Evolutionary conservation across 2,888 invertebrate genomes (phyloP), one percentile per base, ranked within the genome.

Genomic region (Parascotia fuliginaria): DNA sequence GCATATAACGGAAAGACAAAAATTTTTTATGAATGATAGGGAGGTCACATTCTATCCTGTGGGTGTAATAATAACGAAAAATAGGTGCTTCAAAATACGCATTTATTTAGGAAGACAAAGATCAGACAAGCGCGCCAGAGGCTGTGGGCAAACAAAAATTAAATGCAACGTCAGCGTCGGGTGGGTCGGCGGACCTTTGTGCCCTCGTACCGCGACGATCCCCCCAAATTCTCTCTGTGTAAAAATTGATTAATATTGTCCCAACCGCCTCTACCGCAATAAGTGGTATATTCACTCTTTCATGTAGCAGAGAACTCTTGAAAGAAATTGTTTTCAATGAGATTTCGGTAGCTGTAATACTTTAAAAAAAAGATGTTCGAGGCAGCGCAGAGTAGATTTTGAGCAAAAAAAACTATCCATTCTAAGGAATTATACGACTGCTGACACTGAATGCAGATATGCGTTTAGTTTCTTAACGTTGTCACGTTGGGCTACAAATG

Each of bases 201-300:
- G 76, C 75, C 77, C 71, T 68, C 73, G 65, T 68, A 51, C 72
- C 71, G 73, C 78, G 74, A 71, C 77, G 76, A 74, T 80, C 78
- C 77, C 78, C 77, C 77, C 65, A 83, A 87, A 86, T 79, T 78
- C 79, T 78, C 79, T 77, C 78, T 80, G 71, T 82, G 83, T 83
- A 83, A 85, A 88, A 88, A 87, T 86, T 88, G 84, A 88, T 89
- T 87, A 87, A 87, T 87, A 85, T 83, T 81, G 81, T 79, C 80
- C 81, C 77, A 69, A 74, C 77, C 73, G 73, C 76, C 73, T 78
- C 70, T 73, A 73, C 76, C 77, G 76, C 76, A 75, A 77, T 83
- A 81, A 82, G 79, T 79, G 81, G 75, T 77, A 75, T 75, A 75
- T 73, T 77, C 77, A 72, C 75, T 77, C 71, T 77, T 77, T 81